Evolutionary conservation across 2,888 invertebrate species (phyloP), one percentile per base, ranked within the genome.

Genomic region (Zhengitettix transpicula): DNA sequence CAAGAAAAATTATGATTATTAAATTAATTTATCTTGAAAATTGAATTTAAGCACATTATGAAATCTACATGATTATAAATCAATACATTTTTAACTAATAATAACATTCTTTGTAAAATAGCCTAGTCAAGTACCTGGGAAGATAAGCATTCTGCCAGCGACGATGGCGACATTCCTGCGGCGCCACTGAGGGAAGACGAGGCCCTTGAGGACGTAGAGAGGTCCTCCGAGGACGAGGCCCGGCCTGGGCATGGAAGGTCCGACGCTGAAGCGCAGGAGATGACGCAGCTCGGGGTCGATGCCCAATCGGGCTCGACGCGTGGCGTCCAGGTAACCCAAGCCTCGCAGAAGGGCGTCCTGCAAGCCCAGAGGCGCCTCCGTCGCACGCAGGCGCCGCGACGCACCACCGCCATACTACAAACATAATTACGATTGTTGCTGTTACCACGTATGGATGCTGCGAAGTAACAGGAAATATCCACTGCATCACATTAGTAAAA

Each of bases 121-220:
- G 54, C 9, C 14, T 1, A 17, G 40, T n/a, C 41, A 9, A 16
- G n/a, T 70, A 77, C 76, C 75, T 56, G 78, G 81, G 69, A 77
- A 81, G 62, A 82, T 77, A 68, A 81, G 77, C 60, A 84, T 73
- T 64, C 78, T 75, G 44, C 81, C 80, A 64, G 81, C 82, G 67
- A 81, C 75, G 60, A 83, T 73, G 65, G 81, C 78, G 44, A 82
- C 75, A 42, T 78, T 75, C 64, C 82, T 75, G 58, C 78, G 75
- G 69, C 81, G 81, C 83, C 83, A 84, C 69, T 83, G 83, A 51
- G 84, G 83, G 66, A 83, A 81, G 56, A 83, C 84, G 65, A 83
- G 77, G 55, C 83, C 83, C 70, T 84, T 84, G 57, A 84, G 71
- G 55, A 84, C 77, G 65, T 80, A 74, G 55, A 74, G 71, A 12